These are phyloP conservation scores for Gnatocerus cornutus DNA, from an alignment of 2,888 invertebrate genomes.

Conservation along the genomic window DNA sequence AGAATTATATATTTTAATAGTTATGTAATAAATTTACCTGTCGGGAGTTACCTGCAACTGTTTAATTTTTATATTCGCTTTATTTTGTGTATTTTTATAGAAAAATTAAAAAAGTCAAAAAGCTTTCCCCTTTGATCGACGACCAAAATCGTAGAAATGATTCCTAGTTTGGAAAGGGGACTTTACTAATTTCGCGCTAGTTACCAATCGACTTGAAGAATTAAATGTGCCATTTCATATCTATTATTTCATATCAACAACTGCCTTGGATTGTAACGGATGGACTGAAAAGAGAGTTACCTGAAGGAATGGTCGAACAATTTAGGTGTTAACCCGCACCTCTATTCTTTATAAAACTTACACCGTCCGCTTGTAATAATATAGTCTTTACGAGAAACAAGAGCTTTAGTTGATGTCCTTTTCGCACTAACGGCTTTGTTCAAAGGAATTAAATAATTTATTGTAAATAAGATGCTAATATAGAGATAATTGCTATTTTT, in stretches of 20 bases:
- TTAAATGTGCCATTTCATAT: slow-evolving; percentile 55
- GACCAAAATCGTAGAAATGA: slow-evolving; percentile 44
- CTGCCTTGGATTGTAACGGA: slow-evolving; percentile 55
- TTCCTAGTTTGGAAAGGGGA: slow-evolving; percentile 34
- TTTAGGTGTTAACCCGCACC: slow-evolving; percentile 44
- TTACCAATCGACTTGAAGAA: slow-evolving; percentile 46
- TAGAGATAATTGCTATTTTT: slow-evolving; percentile 57
- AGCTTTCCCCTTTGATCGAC: slow-evolving; percentile 37
- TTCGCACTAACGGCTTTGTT: slow-evolving; percentile 47
- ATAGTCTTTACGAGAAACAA: slow-evolving; percentile 28
- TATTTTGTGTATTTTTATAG: slow-evolving; percentile 46
- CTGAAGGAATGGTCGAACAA: slow-evolving; percentile 51
- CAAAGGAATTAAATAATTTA: slow-evolving; percentile 44
- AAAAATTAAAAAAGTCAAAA: slow-evolving; percentile 29
- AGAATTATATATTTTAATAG: slow-evolving; percentile 65
- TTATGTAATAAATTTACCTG: slow-evolving; percentile 59
- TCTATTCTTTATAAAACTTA: slow-evolving; percentile 46
- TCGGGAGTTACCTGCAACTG: slow-evolving; percentile 50
- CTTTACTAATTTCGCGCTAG: slow-evolving; percentile 41
- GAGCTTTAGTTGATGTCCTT: slow-evolving; percentile 45
- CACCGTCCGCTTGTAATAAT: slow-evolving; percentile 50
- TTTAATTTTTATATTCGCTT: slow-evolving; percentile 50
- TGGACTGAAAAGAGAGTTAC: slow-evolving; percentile 58
- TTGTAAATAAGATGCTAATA: slow-evolving; percentile 54
- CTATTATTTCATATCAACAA: slow-evolving; percentile 56